Base-by-base conservation (phyloP, 2,888 invertebrate genomes). In the Oxycera nigricornis region DNA sequence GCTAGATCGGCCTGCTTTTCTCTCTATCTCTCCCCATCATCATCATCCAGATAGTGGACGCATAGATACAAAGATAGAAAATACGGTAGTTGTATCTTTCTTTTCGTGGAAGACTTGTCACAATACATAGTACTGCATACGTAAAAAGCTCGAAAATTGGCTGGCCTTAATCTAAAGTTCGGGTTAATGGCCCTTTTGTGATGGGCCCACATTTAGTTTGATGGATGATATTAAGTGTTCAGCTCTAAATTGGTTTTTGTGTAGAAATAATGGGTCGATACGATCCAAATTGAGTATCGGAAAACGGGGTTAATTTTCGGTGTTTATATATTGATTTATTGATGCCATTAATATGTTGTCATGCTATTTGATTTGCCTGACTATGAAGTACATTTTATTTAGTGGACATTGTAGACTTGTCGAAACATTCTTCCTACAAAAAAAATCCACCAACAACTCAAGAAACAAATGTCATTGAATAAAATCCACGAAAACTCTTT, bases 101-200 rank as follows among this genome's bases (percentile, higher is more conserved):
- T 50, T 6, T 35, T 50, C 11, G n/a, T 4, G 3, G 4, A 50
- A 7, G 22, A 3, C 14, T 46, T 46, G 17, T 3, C 46, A 17
- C 11, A 46, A 46, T n/a, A 55, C 4, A 55, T 24, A n/a, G n/a
- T n/a, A n/a, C n/a, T n/a, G n/a, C n/a, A n/a, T 24, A 55, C 52
- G 52, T 22, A 55, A 55, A 55, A 55, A 22, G 2, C 52, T 24
- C 20, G n/a, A 20, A 55, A 4, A 55, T 55, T 6, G 20, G 7
- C 9, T 55, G 52, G 7, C 52, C 52, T 24, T 24, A 55, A 55
- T 55, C 24, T 24, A 24, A 9, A n/a, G 52, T 55, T 55, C 24
- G 52, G 52, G 52, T 55, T 55, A 55, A 55, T 55, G 52, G 52
- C 52, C 52, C 52, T 55, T 55, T 46, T 22, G 52, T 55, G 52